These are phyloP conservation scores for Trachelus iudaicus DNA, from an alignment of 2,888 invertebrate genomes.

Conservation along the genomic window DNA sequence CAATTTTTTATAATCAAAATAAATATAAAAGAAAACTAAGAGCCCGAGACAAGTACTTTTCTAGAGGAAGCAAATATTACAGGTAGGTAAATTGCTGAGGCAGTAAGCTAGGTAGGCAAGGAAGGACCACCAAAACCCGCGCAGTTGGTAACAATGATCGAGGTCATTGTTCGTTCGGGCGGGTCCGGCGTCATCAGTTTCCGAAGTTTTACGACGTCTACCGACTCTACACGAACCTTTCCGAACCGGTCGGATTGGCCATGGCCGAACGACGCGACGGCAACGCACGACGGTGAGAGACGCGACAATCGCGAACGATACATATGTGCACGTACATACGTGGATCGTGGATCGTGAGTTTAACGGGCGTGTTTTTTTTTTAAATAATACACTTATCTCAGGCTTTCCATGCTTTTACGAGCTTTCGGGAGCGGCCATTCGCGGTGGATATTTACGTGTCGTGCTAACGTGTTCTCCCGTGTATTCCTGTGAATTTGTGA, in stretches of 20 bases:
- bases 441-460: slow-evolving; percentile 14
- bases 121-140: too few species aligned
- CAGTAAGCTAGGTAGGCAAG: too few species aligned
- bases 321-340: slow-evolving; percentile 33
- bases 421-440: slow-evolving; percentile 25
- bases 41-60: too few species aligned
- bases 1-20: too few species aligned
- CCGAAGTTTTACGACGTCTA: background rate
- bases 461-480: slow-evolving; percentile 8
- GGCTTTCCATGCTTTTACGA: slow-evolving; percentile 39
- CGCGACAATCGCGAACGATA: slow-evolving; percentile 41
- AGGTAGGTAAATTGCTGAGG: too few species aligned
- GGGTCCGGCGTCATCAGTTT: slow-evolving; percentile 26
- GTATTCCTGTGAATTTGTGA: slow-evolving; percentile 5
- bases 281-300: slow-evolving; percentile 28
- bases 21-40: too few species aligned
- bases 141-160: slow-evolving; percentile 37
- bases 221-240: background rate
- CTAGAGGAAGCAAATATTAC: too few species aligned
- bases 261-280: slow-evolving; percentile 24
- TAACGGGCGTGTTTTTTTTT: too few species aligned
- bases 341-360: too few species aligned
- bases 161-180: slow-evolving; percentile 51
- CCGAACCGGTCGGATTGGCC: slow-evolving; percentile 29
- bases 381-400: slow-evolving; percentile 10